Evolutionary conservation across 2,888 invertebrate genomes (phyloP).

Genomic region (Scaptomyza parva): DNA sequence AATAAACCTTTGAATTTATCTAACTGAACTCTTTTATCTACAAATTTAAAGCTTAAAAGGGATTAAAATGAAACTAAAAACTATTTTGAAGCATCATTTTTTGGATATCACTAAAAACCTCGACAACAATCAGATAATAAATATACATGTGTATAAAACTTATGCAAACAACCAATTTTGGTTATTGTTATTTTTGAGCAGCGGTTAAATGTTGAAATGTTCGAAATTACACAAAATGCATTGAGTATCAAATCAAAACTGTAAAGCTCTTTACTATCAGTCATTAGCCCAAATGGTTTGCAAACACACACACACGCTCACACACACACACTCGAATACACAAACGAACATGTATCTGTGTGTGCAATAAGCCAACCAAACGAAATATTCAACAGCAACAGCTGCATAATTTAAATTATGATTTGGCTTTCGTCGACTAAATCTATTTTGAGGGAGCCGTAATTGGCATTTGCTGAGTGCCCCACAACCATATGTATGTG

Average conservation of each 20-base stretch:
- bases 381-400: constrained; percentile 27
- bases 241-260: constrained; percentile 20
- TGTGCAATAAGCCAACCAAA: constrained; percentile 5
- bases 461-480: constrained; percentile 63
- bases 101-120: neutral
- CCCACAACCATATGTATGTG: constrained; percentile 21
- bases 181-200: neutral
- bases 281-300: constrained; percentile 15
- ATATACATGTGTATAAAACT: neutral
- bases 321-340: too few relatives aligned
- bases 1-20: too few relatives aligned
- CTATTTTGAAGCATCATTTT: neutral
- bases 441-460: constrained; percentile 60
- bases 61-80: neutral
- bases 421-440: constrained; percentile 59
- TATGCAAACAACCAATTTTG: neutral
- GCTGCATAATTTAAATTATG: constrained; percentile 69
- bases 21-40: too few relatives aligned
- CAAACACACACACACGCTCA: neutral
- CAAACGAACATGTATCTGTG: too few relatives aligned
- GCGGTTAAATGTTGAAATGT: neutral
- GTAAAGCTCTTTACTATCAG: constrained; percentile 22
- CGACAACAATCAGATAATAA: neutral
- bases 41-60: neutral
- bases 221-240: neutral